Percentiles rank a stretch among this genome's conserved stretches.
These are phyloP conservation scores for Melipona beecheii DNA, from an alignment of 2,888 invertebrate genomes.

Conservation along the genomic window DNA sequence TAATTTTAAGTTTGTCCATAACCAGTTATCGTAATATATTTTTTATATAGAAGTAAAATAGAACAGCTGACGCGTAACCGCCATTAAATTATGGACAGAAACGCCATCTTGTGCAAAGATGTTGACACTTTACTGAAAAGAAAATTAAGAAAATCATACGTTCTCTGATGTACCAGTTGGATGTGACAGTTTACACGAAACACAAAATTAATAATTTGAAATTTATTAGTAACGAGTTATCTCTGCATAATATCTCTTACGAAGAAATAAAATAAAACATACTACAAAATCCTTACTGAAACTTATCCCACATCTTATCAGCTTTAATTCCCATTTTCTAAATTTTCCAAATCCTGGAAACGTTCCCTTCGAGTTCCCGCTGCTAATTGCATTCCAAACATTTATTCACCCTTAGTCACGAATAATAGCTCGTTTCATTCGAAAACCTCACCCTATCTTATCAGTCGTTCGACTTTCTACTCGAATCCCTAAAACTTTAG, in stretches of 20 bases:
- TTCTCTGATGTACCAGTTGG: constrained; percentile 30
- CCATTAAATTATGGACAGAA: constrained; percentile 12
- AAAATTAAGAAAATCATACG: neutral
- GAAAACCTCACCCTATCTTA: neutral
- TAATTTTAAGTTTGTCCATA: too few relatives aligned
- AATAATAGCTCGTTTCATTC: neutral
- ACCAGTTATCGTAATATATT: neutral
- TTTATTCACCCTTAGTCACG: neutral
- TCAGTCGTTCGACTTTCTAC: neutral
- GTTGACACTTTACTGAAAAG: too few relatives aligned
- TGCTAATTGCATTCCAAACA: neutral
- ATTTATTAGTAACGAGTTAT: constrained; percentile 13
- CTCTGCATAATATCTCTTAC: neutral
- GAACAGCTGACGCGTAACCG: neutral
- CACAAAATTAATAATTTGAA: constrained; percentile 44
- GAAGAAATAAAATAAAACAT: constrained; percentile 19
- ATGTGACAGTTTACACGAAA: constrained; percentile 31
- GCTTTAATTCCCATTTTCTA: neutral
- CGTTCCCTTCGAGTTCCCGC: neutral
- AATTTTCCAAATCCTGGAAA: neutral
- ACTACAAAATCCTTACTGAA: neutral
- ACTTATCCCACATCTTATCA: neutral
- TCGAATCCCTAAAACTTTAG: neutral
- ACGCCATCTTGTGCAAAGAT: constrained; percentile 79
- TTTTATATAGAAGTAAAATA: constrained; percentile 11